Conservation (phyloP, 2,797 vertebrate species). For the Tangara arthus region DNA sequence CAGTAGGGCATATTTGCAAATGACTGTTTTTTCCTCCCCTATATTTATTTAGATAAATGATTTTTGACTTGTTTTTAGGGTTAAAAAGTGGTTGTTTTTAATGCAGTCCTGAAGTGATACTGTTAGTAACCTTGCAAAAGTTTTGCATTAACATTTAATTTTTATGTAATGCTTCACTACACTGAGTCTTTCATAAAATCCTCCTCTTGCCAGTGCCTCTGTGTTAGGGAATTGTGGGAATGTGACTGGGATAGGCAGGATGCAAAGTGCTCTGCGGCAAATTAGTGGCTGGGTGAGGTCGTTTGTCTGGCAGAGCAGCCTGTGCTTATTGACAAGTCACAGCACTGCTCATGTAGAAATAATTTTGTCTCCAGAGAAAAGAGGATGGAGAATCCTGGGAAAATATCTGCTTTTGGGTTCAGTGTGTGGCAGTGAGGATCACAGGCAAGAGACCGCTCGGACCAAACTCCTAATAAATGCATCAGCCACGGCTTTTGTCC, state of each 20-base stretch:
- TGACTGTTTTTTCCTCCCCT: accelerated
- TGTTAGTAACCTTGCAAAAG: background rate
- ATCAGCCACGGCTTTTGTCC: background rate
- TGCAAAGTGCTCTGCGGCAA: background rate
- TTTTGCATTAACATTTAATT: background rate
- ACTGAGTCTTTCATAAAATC: background rate
- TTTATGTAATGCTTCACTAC: background rate
- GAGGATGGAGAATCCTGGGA: background rate
- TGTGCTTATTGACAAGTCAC: background rate
- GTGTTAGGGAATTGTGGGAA: background rate
- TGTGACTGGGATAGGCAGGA: background rate
- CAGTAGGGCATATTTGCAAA: background rate
- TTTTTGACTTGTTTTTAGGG: background rate
- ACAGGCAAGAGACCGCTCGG: background rate
- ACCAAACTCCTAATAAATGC: background rate
- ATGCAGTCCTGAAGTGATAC: background rate
- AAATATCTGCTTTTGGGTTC: background rate
- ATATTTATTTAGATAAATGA: background rate
- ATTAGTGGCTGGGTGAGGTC: background rate
- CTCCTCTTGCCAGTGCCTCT: background rate
- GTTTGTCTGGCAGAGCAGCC: background rate
- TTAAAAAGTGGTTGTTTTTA: background rate
- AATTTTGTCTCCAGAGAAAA: background rate
- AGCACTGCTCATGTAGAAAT: background rate
- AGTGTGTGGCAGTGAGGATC: accelerated